A percentile compares a stretch with the other conserved stretches of the same genome.
phyloP scores from a whole-genome alignment of 2,888 invertebrate species.

The Galeruca laticollis region DNA sequence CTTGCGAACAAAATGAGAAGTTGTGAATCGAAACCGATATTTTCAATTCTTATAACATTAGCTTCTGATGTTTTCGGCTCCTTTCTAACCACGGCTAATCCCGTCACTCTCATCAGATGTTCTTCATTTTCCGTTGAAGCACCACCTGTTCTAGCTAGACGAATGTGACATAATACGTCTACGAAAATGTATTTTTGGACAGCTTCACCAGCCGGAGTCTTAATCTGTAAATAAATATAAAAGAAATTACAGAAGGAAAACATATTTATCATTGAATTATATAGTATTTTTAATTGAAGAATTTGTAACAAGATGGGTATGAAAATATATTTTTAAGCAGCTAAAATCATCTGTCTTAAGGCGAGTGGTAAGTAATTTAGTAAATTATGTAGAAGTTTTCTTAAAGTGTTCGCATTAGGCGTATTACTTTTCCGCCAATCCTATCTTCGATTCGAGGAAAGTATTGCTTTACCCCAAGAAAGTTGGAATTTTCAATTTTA shows the following conservation, averaged over 20 bases:
- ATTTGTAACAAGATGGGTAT: too few relatives aligned
- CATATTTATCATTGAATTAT: too few relatives aligned
- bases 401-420: too few relatives aligned
- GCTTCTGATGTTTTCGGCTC: constrained; percentile 71
- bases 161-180: constrained; percentile 77
- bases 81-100: constrained; percentile 75
- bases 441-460: too few relatives aligned
- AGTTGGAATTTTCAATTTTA: too few relatives aligned
- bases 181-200: constrained; percentile 77
- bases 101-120: constrained; percentile 77
- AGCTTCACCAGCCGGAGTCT: constrained; percentile 64
- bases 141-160: constrained; percentile 72
- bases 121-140: constrained; percentile 71
- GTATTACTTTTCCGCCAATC: too few relatives aligned
- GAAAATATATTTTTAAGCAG: too few relatives aligned
- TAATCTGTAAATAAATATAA: constrained; percentile 54
- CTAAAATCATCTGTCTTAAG: too few relatives aligned
- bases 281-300: too few relatives aligned
- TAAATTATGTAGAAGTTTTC: too few relatives aligned
- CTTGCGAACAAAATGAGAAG: constrained; percentile 75
- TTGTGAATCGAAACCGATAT: constrained; percentile 78
- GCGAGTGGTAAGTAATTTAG: too few relatives aligned
- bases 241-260: neutral
- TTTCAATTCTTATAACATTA: constrained; percentile 72
- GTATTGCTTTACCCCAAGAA: too few relatives aligned